Base-by-base conservation (phyloP, 1,140 invertebrate genomes). In the Luehdorfia chinensis region DNA sequence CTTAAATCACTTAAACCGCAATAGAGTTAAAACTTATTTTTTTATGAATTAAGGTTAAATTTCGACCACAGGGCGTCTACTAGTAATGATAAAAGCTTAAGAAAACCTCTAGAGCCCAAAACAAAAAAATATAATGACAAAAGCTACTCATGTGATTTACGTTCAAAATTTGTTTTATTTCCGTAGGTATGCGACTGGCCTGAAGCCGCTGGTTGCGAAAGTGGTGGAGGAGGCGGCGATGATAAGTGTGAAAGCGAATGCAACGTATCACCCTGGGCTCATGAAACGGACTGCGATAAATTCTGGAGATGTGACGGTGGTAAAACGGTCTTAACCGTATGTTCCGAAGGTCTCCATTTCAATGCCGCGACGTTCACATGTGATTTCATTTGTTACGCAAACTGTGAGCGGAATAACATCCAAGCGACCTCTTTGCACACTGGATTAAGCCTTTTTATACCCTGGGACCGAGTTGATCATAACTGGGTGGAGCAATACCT, bases 221-320 rank as follows among this genome's bases (percentile, higher is more conserved):
- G 9, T 2, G 27, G 28, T 2, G 32, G 13, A 1, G 41, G 25
- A 0, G 45, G 13, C 8, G 13, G 13, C 13, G 33, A 8, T 16
- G 19, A 47, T 7, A 59, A 16, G 32, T 75, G 71, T 23, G 23
- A 31, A 11, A 41, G 44, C 8, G 47, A 61, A 6, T 72, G 71
- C 47, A 58, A 75, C 32, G 50, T 68, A 0, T 59, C 73, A 3
- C 65, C 88, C 1, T 65, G 88, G 44, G 50, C 84, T 1, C 73
- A 90, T 48, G 74, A 83, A 1, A 53, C 57, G 1, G 81, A 88
- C 49, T 91, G 90, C 53, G 61, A 60, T 1, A 81, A 68, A 39
- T 91, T 87, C 66, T 91, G 88, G 62, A 65, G 78, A 0, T 92
- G 91, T 50, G 58, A 81, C n/a, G 67, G 63, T 8, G 79, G 75